Base-by-base conservation (phyloP, 2,888 invertebrate species). In the Danaus chrysippus region DNA sequence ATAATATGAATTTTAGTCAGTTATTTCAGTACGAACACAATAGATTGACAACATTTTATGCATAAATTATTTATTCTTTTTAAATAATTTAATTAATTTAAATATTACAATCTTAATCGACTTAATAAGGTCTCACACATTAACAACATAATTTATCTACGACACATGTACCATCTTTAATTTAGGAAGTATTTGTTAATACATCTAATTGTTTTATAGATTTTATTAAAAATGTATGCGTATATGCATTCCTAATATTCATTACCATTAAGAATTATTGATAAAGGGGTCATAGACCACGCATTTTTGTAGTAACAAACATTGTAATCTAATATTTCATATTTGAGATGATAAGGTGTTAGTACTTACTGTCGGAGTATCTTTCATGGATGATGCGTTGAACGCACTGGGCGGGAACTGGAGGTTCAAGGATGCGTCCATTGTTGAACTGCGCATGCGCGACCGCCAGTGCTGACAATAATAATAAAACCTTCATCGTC, bases 381-480 rank as follows among this genome's bases (percentile, higher is more conserved):
- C 93, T 92, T 79, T 95, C 95, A 74, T 95, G 95, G 65, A 95
- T 93, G 66, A 90, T 88, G 70, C 96, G 93, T 82, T 95, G 94
- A 13, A 95, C 94, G 76, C 96, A 96, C 54, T 94, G 91, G 19
- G 93, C 90, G 13, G 96, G 95, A 64, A 95, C 93, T 3, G 96
- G 96, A 11, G 95, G 93, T 81, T 96, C 96, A 73, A 96, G 84
- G 76, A 95, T 93, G 70, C 96, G 92, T 42, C 96, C 95, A 76
- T 94, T 94, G 59, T 94, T 93, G 83, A 95, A 95, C 83, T 96
- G 96, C 59, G 94, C 95, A 63, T 76, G 78, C 69, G 85, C 85
- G 46, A 72, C 76, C 54, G 78, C 81, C 42, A 79, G 77, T 61
- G 81, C 70, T 19, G 78, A 76, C 52, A 82, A 71, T 54, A 84